These are phyloP conservation scores for Nannoperca obscura DNA, from an alignment of 2,797 vertebrate species.

Conservation along the genomic window DNA sequence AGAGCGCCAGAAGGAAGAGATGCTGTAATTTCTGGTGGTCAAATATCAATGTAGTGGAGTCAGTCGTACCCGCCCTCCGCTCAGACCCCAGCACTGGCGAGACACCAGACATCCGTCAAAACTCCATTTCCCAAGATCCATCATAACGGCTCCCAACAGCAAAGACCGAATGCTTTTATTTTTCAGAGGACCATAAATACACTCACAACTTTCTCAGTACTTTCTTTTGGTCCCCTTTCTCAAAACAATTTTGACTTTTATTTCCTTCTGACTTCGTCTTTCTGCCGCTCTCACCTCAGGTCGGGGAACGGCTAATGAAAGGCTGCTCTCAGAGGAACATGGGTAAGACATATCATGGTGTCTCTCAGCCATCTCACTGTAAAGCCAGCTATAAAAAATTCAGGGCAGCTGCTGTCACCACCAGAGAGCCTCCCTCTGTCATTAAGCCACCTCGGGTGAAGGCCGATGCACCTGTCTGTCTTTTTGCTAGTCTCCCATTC, in stretches of 20 bases:
- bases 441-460: conserved; percentile 58
- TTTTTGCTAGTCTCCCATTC: conserved; percentile 11
- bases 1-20: conserved; percentile 5
- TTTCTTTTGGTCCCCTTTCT: conserved; percentile 63
- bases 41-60: conserved; percentile 59
- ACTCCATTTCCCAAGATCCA: conserved; percentile 83
- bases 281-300: conserved; percentile 55
- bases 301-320: conserved; percentile 76
- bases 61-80: conserved; percentile 40
- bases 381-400: conserved; percentile 78
- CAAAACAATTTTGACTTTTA: conserved; percentile 76
- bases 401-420: conserved; percentile 66
- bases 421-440: conserved; percentile 67
- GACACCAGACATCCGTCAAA: conserved; percentile 78
- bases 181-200: conserved; percentile 71
- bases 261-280: conserved; percentile 65
- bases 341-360: conserved; percentile 72
- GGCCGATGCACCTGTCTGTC: conserved; percentile 49
- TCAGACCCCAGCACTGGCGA: conserved; percentile 42
- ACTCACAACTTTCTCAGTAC: conserved; percentile 63
- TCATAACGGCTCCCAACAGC: conserved; percentile 72
- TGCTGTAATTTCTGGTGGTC: conserved; percentile 52
- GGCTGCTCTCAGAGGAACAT: conserved; percentile 73
- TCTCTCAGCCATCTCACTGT: conserved; percentile 66
- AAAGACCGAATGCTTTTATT: conserved; percentile 58